Evolutionary conservation across 2,888 invertebrate species (phyloP).

Genomic region (Branchellion lobata): DNA sequence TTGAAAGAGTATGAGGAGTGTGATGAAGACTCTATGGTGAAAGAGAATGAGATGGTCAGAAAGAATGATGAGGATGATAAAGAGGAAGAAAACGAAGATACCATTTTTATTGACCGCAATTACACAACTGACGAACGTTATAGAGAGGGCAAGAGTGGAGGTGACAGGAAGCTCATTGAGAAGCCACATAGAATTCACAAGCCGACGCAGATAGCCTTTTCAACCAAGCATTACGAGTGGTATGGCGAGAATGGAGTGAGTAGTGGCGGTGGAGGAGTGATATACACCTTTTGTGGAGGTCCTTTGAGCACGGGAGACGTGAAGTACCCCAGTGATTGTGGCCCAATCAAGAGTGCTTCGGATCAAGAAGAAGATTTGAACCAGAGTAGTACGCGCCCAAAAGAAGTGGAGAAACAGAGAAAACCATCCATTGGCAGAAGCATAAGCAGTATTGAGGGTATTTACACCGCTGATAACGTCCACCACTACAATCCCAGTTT

Average conservation of each 20-base stretch:
- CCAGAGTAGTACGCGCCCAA: neutral
- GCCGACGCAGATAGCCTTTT: constrained; percentile 1
- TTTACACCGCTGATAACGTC: neutral
- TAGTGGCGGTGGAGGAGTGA: constrained; percentile 11
- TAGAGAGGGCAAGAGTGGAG: neutral
- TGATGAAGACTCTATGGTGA: no score
- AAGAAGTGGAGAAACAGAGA: neutral
- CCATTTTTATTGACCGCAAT: neutral
- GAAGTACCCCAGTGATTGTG: constrained; percentile 1
- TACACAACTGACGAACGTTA: neutral
- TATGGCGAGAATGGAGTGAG: neutral
- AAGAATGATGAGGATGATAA: neutral
- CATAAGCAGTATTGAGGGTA: constrained; percentile 1
- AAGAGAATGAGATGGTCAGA: neutral
- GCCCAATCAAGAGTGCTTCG: neutral
- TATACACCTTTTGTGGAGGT: constrained; percentile 14
- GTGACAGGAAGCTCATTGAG: neutral
- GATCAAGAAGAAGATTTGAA: neutral
- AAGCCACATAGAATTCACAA: neutral
- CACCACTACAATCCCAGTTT: constrained; percentile 4
- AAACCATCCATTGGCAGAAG: neutral
- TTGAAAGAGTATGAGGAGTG: no score
- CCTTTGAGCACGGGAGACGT: neutral
- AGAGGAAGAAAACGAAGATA: neutral
- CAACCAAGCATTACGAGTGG: constrained; percentile 10